Evolutionary conservation across 2,888 invertebrate genomes (phyloP).

Genomic region (Lottia gigantea): DNA sequence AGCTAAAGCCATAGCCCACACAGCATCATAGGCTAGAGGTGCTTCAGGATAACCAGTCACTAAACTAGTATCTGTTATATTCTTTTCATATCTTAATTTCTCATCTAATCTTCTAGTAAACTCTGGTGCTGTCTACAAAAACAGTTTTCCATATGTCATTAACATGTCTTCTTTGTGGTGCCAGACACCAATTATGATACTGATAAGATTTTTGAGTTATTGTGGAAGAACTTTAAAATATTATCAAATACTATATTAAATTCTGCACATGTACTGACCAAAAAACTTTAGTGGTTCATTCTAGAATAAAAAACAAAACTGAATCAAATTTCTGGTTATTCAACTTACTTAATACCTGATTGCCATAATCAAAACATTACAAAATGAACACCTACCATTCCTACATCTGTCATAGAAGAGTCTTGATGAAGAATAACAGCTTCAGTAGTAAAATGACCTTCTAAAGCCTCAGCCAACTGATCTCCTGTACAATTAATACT

Average conservation of each 20-base stretch:
- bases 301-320: too few species aligned
- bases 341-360: not conserved
- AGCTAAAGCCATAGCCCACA: slow-evolving; percentile 98
- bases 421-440: slow-evolving; percentile 99
- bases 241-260: not conserved
- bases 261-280: not conserved
- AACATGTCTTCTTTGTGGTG: too few species aligned
- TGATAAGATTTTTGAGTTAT: too few species aligned
- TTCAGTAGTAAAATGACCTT: slow-evolving; percentile 98
- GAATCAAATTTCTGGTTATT: too few species aligned
- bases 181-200: too few species aligned
- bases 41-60: slow-evolving; percentile 88
- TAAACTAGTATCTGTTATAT: slow-evolving; percentile 83
- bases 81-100: slow-evolving; percentile 72
- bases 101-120: slow-evolving; percentile 88
- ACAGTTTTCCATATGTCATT: too few species aligned
- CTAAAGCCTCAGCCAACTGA: slow-evolving; percentile 93
- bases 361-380: too few species aligned
- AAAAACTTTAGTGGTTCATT: too few species aligned
- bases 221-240: too few species aligned
- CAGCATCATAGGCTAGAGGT: slow-evolving; percentile 97
- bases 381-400: slow-evolving; percentile 75
- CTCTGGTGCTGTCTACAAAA: slow-evolving; percentile 83
- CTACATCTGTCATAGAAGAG: slow-evolving; percentile 84
- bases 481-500: slow-evolving; percentile 91